Conservation (phyloP, 2,888 invertebrate genomes). For the Molanna angustata region DNA sequence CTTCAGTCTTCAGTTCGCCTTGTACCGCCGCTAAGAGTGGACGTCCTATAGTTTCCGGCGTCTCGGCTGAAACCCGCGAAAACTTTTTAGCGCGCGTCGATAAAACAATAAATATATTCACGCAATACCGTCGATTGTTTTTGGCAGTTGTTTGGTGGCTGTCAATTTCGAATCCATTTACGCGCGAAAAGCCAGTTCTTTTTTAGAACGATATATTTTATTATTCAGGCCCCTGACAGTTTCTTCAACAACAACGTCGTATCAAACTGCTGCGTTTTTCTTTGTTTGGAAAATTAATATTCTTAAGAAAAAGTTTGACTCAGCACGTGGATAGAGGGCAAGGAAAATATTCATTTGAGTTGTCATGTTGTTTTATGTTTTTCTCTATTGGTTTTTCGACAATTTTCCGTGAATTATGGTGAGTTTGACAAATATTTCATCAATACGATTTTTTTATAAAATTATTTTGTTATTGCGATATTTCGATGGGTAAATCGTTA, state of each 20-base stretch:
- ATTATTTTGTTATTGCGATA: too few relatives aligned
- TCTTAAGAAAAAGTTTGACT: background rate
- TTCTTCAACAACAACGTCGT: too few relatives aligned
- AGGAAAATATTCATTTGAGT: too few relatives aligned
- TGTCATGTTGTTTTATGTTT: too few relatives aligned
- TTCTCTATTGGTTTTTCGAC: too few relatives aligned
- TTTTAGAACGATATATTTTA: background rate
- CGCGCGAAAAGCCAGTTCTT: too few relatives aligned
- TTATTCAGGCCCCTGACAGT: too few relatives aligned
- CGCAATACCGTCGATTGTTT: constrained; percentile 5
- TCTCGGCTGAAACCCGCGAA: background rate
- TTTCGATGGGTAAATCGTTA: too few relatives aligned
- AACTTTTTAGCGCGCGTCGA: constrained; percentile 1
- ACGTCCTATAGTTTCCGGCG: constrained; percentile 31
- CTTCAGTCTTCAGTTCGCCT: constrained; percentile 29
- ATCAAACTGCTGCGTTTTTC: background rate
- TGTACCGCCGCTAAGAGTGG: constrained; percentile 34
- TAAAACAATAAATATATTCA: constrained; percentile 14
- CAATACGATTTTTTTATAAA: too few relatives aligned
- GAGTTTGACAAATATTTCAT: too few relatives aligned
- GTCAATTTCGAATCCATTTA: background rate
- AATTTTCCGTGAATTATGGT: too few relatives aligned
- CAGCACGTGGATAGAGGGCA: too few relatives aligned
- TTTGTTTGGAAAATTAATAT: background rate
- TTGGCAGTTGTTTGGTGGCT: background rate